These are phyloP conservation scores for Chrysogorgia sp. DNA, from an alignment of 92 coral and sea anemone species.

Conservation along the genomic window DNA sequence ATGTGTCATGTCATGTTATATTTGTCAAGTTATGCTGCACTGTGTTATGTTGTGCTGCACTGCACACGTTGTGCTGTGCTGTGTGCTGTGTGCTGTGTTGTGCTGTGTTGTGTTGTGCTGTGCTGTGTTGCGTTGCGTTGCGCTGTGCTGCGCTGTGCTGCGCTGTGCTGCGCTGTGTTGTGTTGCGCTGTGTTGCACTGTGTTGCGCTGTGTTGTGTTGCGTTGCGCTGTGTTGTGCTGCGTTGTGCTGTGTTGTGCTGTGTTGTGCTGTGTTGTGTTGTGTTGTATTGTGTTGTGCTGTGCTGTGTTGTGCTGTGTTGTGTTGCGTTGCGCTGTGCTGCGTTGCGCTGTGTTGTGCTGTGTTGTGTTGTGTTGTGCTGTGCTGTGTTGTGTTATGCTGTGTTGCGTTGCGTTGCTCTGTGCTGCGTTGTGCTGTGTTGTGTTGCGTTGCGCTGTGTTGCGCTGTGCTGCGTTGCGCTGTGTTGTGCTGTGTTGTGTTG, in stretches of 20 bases:
- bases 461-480: neutral
- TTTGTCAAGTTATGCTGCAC: neutral
- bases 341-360: conserved; percentile 1
- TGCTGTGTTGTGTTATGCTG: neutral
- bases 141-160: neutral
- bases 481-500: neutral
- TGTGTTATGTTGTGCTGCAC: neutral
- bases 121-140: neutral
- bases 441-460: neutral
- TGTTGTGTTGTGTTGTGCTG: conserved; percentile 4
- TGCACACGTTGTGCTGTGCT: neutral
- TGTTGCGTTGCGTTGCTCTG: no score
- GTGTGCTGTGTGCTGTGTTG: conserved; percentile 2
- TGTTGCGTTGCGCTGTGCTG: neutral
- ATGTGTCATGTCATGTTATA: neutral
- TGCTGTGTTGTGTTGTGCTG: neutral
- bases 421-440: neutral
- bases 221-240: conserved; percentile 1
- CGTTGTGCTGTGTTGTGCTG: neutral
- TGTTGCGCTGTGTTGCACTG: neutral
- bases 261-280: conserved; percentile 1
- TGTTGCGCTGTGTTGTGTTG: neutral
- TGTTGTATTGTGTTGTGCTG: neutral
- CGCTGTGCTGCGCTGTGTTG: conserved; percentile 1
- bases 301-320: neutral